Conservation (phyloP, 2,797 vertebrate genomes). For the Chloroceryle amazona region DNA sequence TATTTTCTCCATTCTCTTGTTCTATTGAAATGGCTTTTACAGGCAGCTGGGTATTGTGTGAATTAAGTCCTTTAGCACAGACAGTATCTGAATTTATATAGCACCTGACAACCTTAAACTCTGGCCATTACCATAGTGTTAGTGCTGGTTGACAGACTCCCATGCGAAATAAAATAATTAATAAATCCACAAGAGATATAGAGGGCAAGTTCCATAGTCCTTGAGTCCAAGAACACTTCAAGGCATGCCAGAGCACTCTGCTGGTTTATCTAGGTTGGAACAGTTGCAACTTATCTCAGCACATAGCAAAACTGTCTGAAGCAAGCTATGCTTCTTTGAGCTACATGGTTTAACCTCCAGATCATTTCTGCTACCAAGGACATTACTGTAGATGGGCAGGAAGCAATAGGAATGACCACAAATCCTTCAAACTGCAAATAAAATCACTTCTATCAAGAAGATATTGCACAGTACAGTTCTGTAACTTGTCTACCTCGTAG, state of each 20-base stretch:
- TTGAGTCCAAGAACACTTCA: not conserved
- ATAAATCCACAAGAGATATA: not conserved
- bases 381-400: not conserved
- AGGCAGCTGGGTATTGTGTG: not conserved
- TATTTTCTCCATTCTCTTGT: not conserved
- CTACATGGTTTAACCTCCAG: not conserved
- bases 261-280: not conserved
- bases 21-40: not conserved
- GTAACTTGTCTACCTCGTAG: not conserved
- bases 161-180: not conserved
- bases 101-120: not conserved
- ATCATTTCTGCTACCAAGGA: not conserved
- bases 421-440: not conserved
- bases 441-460: not conserved
- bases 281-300: not conserved
- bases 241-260: not conserved
- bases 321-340: not conserved
- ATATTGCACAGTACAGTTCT: not conserved
- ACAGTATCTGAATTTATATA: not conserved
- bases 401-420: not conserved
- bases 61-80: not conserved
- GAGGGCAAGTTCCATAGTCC: not conserved
- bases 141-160: not conserved
- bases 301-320: not conserved
- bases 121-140: not conserved